Evolutionary conservation across 2,113 vertebrate genomes (phyloP).

Genomic region (Pipra filicauda): DNA sequence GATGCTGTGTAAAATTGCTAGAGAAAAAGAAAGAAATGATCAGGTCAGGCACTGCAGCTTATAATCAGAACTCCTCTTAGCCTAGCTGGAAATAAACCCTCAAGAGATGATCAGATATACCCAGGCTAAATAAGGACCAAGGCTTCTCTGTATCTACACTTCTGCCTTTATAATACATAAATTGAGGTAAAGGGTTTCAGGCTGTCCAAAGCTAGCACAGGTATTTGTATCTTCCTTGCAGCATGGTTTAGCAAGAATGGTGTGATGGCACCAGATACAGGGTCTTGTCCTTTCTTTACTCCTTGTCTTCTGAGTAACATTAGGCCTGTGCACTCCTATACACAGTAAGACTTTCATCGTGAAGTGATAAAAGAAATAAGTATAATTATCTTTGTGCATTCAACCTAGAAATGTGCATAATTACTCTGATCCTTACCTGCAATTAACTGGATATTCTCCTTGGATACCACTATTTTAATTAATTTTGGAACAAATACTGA

Average conservation of each 20-base stretch:
- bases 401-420: neutral
- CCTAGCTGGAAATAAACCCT: neutral
- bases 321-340: neutral
- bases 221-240: neutral
- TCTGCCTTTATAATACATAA: neutral
- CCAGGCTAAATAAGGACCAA: neutral
- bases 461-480: neutral
- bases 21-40: neutral
- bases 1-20: constrained; percentile 90
- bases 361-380: neutral
- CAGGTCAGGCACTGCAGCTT: neutral
- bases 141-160: neutral
- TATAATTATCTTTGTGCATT: neutral
- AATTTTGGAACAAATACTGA: neutral
- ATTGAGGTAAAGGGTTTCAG: neutral
- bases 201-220: neutral
- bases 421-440: neutral
- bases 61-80: neutral
- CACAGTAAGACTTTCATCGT: neutral
- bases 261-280: neutral
- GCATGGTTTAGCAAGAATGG: neutral
- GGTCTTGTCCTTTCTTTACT: neutral
- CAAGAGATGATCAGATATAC: neutral
- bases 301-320: neutral
- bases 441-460: neutral